A percentile compares a stretch with the other conserved stretches of the same genome.
Conservation (phyloP, 1,140 invertebrate species). For the Zaprionus ghesquierei region DNA sequence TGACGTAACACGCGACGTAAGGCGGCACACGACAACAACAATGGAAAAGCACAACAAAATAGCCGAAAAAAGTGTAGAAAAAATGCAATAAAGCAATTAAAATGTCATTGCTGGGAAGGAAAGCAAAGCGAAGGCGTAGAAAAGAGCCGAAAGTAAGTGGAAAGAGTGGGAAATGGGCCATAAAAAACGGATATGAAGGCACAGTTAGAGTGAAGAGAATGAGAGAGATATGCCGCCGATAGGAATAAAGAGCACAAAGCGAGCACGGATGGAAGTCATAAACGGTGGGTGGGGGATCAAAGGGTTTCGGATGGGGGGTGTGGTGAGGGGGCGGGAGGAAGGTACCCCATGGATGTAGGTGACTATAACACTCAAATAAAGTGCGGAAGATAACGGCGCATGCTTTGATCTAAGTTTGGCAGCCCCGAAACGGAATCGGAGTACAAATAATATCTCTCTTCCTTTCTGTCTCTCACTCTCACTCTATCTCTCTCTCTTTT, state of each 20-base stretch:
- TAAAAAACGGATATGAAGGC: conserved; percentile 77
- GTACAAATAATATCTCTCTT: neutral
- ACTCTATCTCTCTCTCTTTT: neutral
- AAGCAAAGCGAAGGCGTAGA: conserved; percentile 4
- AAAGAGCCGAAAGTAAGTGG: conserved; percentile 10
- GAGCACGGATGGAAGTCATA: conserved; percentile 63
- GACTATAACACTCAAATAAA: conserved; percentile 28
- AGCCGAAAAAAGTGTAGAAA: conserved; percentile 16
- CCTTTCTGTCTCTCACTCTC: neutral
- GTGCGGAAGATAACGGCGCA: conserved; percentile 27
- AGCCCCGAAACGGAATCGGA: neutral
- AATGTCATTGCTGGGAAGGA: conserved; percentile 67
- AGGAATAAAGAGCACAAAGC: conserved; percentile 52
- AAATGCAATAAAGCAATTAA: conserved; percentile 77
- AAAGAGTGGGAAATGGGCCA: conserved; percentile 69
- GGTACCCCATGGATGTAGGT: conserved; percentile 22
- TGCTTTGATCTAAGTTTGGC: conserved; percentile 24
- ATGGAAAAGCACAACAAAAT: conserved; percentile 29
- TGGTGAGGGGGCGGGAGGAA: neutral
- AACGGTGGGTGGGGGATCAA: conserved; percentile 31
- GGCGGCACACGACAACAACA: conserved; percentile 69
- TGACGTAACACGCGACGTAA: conserved; percentile 65
- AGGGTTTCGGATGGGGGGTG: conserved; percentile 8
- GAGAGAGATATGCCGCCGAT: conserved; percentile 5
- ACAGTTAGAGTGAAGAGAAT: conserved; percentile 30